Base-by-base conservation (phyloP, 2,888 invertebrate species). In the Acrobasis repandana region DNA sequence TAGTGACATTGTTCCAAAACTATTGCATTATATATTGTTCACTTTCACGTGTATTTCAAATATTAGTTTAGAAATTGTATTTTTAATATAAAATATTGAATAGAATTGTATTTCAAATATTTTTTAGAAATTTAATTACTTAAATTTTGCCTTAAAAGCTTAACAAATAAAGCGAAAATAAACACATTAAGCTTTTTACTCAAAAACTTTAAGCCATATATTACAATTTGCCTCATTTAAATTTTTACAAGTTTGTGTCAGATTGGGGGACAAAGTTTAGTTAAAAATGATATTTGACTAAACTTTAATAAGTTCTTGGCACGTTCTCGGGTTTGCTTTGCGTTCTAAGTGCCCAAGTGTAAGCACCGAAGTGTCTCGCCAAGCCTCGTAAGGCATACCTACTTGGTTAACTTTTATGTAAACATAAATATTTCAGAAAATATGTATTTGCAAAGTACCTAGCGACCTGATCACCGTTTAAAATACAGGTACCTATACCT, bases 231-330 rank as follows among this genome's bases (percentile, higher is more conserved):
- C 16, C 54, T 54, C 18, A 38, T 54, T 54, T 43, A 54, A 50
- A 54, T 54, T 54, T 54, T 38, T 16, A 38, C 18, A 38, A 54
- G 54, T 54, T 54, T 11, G 54, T 38, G 38, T 34, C 38, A 36
- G 20, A 54, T 54, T 18, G 18, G 20, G 20, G 9, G 15, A 54
- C 54, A 38, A 54, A 38, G 9, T 54, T 54, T 38, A 54, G 38
- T 54, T 54, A 54, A 54, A 54, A 54, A 20, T 28, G 49, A n/a
- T 28, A 50, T 28, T 50, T 50, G 50, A 28, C 50, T 50, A 50
- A 20, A 52, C 28, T 50, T 52, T 34, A 15, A 52, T 52, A 52
- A 52, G 34, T 52, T 52, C 51, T 52, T 52, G 51, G 54, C 54
- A 38, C 54, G 54, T 20, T 38, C 38, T 18, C 54, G 36, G 3